Evolutionary conservation across 2,113 vertebrate species (phyloP).

Genomic region (Grus americana): DNA sequence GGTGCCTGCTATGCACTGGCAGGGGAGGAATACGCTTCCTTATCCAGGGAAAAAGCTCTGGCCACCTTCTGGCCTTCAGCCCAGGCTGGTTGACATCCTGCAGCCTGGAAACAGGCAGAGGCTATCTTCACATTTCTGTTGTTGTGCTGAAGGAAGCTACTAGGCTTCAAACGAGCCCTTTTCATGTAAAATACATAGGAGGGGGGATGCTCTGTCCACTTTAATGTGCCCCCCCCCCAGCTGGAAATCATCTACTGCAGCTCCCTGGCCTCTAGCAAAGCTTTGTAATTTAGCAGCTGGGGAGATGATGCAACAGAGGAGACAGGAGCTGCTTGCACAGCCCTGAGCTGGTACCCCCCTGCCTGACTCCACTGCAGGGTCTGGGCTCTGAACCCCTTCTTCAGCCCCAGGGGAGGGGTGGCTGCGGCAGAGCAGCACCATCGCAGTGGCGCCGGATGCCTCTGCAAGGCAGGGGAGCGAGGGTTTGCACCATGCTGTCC

Average conservation of each 20-base stretch:
- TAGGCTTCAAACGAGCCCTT: background rate
- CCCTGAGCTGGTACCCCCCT: background rate
- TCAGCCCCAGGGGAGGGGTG: background rate
- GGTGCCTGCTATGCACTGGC: background rate
- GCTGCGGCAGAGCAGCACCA: fast-evolving
- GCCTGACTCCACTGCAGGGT: background rate
- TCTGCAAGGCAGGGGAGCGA: background rate
- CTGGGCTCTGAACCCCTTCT: background rate
- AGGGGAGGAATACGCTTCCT: background rate
- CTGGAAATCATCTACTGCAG: background rate
- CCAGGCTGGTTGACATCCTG: background rate
- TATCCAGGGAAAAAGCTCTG: background rate
- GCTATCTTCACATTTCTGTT: fast-evolving
- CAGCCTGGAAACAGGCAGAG: background rate
- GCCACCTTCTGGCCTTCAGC: background rate
- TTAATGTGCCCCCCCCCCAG: background rate
- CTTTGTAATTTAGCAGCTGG: background rate
- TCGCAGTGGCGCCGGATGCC: background rate
- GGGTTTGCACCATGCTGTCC: background rate
- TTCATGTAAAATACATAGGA: fast-evolving
- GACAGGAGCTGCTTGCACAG: background rate
- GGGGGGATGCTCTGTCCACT: background rate
- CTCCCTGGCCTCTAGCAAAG: background rate
- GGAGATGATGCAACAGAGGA: background rate
- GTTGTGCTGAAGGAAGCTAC: background rate